Evolutionary conservation across 2,888 invertebrate genomes (phyloP).

Genomic region (Artemia sinica): DNA sequence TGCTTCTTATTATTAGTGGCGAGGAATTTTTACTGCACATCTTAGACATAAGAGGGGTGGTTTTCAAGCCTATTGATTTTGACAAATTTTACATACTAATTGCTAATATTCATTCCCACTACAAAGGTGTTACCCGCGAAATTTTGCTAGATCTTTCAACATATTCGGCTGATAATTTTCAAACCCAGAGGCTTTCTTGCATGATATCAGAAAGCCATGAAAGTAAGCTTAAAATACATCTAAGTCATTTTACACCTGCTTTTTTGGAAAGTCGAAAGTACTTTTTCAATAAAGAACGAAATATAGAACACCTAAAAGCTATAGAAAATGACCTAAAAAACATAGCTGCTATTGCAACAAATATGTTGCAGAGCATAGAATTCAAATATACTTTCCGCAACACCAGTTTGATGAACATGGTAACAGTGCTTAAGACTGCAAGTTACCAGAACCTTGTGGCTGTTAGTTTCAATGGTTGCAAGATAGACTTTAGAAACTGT

Average conservation of each 20-base stretch:
- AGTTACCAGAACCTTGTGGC: neutral
- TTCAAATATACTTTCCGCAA: neutral
- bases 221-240: neutral
- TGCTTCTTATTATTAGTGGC: neutral
- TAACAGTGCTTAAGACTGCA: neutral
- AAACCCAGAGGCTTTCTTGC: too few relatives aligned
- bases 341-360: neutral
- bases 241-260: neutral
- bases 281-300: too few relatives aligned
- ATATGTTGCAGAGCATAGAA: neutral
- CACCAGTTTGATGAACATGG: neutral
- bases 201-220: too few relatives aligned
- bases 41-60: neutral
- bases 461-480: neutral
- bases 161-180: too few relatives aligned
- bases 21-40: neutral
- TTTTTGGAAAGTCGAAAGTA: too few relatives aligned
- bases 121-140: too few relatives aligned
- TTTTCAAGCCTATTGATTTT: neutral
- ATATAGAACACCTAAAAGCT: neutral
- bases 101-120: too few relatives aligned
- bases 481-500: conserved; percentile 1
- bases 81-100: too few relatives aligned
- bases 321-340: conserved; percentile 4
- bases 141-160: too few relatives aligned